Base-by-base conservation (phyloP, 1,140 invertebrate genomes). In the Caerostris darwini region DNA sequence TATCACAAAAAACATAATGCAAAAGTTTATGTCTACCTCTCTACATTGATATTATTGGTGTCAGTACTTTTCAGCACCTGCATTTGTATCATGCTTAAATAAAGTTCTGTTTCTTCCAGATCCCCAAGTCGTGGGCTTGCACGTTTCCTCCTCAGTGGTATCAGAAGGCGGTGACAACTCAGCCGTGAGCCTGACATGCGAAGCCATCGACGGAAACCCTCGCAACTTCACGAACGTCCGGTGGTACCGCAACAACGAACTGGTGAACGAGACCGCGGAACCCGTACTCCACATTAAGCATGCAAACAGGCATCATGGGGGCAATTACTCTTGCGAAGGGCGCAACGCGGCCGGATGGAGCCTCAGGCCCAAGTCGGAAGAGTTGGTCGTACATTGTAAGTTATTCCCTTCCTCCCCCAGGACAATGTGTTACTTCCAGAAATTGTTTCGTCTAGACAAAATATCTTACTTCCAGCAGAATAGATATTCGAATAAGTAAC, bases 311-410 rank as follows among this genome's bases (percentile, higher is more conserved):
- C 57, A 82, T 19, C 92, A 95, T 67, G 86, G 92, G 19, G 95
- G 95, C 17, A 95, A 95, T 81, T 95, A 95, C 89, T 94, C 95
- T 3, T 95, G 95, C 64, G 89, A 92, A 56, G 95, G 95, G 7
- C 83, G 86, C 7, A 95, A 95, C 86, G 93, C 94, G 10, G 94
- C 94, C 17, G 93, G 94, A 5, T 94, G 94, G 82, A 95, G 95
- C 86, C 90, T 53, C 12, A 87, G 87, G 14, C 95, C 95, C 19
- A 56, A 90, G 19, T 34, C 89, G 12, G 92, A 94, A 89, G 59
- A 85, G 82, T 59, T 95, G 5, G 92, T 89, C 19, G 95, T 95
- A 6, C 94, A 95, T 90, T 95, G 95, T 95, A 94, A 94, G 95
- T 95, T 58, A 71, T 71, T 34, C 34, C 50, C 34, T 71, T 10